These are phyloP conservation scores for Geodia barretti DNA, from an alignment of 37 sponge, comb jelly and placozoan genomes.

Conservation along the genomic window DNA sequence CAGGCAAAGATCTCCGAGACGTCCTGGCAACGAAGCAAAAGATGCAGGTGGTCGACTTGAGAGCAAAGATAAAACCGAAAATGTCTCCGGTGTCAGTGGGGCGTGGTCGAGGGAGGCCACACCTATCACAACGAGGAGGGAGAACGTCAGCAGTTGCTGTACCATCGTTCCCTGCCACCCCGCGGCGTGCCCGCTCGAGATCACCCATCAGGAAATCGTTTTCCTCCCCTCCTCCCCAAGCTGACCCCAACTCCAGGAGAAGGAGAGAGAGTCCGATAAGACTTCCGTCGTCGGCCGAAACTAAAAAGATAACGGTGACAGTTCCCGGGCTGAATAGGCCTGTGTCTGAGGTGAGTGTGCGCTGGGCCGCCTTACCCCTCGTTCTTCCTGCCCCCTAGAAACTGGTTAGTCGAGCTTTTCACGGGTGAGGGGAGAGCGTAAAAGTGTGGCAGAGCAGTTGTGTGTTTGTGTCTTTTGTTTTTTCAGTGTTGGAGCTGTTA, in stretches of 20 bases:
- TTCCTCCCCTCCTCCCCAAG: not conserved
- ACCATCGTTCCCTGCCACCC: not conserved
- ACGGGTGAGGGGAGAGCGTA: no score
- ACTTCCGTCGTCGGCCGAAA: slow-evolving; percentile 52
- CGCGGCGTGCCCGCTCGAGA: not conserved
- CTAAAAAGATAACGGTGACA: slow-evolving; percentile 82
- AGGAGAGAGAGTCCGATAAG: not conserved
- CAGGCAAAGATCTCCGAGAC: slow-evolving; percentile 49
- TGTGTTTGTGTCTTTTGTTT: no score
- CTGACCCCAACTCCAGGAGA: not conserved
- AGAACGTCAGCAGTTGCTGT: no score
- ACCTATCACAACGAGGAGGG: not conserved
- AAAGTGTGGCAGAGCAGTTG: no score
- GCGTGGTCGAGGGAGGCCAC: not conserved
- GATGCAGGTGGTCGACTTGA: slow-evolving; percentile 46
- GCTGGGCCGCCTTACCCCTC: not conserved
- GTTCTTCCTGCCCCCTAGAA: no score
- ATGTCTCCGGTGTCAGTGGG: not conserved
- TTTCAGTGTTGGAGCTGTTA: no score
- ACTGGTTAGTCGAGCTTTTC: no score
- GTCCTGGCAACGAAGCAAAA: slow-evolving; percentile 44
- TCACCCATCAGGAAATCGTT: not conserved
- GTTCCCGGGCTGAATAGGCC: slow-evolving; percentile 66
- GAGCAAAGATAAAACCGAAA: slow-evolving; percentile 56
- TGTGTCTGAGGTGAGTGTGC: slow-evolving; percentile 67